Conservation (phyloP, 2,113 vertebrate genomes). For the Paralichthys olivaceus region DNA sequence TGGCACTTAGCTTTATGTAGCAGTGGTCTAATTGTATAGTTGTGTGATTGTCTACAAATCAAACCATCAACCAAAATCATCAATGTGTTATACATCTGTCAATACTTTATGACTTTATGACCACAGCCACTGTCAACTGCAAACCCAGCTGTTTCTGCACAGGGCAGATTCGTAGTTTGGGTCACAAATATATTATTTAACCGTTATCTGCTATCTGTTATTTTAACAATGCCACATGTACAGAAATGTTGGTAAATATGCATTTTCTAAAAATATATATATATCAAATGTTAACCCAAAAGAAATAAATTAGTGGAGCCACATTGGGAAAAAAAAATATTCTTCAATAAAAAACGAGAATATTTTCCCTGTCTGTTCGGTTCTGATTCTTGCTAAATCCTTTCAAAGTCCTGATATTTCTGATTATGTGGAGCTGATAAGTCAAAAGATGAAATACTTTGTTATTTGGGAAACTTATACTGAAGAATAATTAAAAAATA, state of each 20-base stretch:
- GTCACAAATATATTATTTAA: not conserved
- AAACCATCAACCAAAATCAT: not conserved
- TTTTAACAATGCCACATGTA: not conserved
- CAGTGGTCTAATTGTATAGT: not conserved
- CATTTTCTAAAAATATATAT: not conserved
- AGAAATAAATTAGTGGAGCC: not conserved
- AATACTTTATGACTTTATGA: not conserved
- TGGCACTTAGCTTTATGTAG: not conserved
- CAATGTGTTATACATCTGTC: too few species aligned
- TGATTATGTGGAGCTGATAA: too few species aligned
- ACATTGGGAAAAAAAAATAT: too few species aligned
- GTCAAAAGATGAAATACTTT: too few species aligned
- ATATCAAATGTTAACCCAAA: not conserved
- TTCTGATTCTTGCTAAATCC: too few species aligned
- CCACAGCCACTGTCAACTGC: too few species aligned
- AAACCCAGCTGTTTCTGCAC: not conserved
- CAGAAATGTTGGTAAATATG: not conserved
- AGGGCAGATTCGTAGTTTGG: not conserved
- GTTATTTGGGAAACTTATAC: too few species aligned
- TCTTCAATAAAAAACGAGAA: too few species aligned
- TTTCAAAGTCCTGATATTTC: too few species aligned
- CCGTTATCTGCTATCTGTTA: not conserved
- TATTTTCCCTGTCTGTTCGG: too few species aligned
- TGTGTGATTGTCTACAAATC: not conserved
- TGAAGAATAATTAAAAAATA: too few species aligned